Evolutionary conservation across 2,797 vertebrate species (phyloP).

Genomic region (Pteropus rufus): DNA sequence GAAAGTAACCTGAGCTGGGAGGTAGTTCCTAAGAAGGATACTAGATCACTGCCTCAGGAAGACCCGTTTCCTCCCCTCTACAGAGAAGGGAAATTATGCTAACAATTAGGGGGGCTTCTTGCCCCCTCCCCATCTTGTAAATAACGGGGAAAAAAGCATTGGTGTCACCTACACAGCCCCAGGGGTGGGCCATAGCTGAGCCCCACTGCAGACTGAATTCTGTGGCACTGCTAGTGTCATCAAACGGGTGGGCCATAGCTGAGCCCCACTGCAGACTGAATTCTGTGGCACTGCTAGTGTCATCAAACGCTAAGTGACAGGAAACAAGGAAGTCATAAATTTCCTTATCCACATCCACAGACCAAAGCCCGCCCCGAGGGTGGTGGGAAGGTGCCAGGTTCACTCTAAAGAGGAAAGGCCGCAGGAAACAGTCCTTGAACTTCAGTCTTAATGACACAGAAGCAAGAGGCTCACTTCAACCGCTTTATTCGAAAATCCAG

Average conservation of each 20-base stretch:
- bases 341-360: background rate
- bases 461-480: background rate
- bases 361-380: background rate
- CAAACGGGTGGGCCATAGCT: background rate
- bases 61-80: background rate
- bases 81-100: background rate
- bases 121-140: background rate
- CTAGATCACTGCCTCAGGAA: background rate
- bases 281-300: background rate
- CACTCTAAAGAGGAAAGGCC: background rate
- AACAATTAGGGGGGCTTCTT: background rate
- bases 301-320: background rate
- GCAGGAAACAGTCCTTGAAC: background rate
- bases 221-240: background rate
- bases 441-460: background rate
- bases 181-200: background rate
- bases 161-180: background rate
- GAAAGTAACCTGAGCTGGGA: background rate
- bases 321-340: background rate
- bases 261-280: background rate
- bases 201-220: background rate
- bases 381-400: background rate
- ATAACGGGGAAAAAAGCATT: background rate
- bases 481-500: conserved; percentile 47
- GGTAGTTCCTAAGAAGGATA: background rate